phyloP scores from a whole-genome alignment of 2,113 vertebrate species.

The Nothoprocta pentlandii region DNA sequence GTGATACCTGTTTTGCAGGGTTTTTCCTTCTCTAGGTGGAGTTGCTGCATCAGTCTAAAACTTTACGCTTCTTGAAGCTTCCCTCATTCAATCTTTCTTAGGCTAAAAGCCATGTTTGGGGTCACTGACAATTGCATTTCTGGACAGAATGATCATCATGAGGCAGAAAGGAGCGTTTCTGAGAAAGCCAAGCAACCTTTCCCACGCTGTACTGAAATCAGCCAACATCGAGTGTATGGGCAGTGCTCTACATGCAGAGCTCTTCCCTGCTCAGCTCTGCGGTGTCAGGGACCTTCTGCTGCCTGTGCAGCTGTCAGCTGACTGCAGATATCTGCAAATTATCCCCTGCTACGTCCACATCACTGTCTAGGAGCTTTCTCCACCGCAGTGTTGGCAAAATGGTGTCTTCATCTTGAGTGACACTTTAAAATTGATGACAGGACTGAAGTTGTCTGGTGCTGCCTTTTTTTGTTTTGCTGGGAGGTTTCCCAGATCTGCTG shows the following conservation, averaged over 20 bases:
- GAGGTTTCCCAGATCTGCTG: rapidly evolving
- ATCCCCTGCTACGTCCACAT: not conserved
- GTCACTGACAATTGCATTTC: not conserved
- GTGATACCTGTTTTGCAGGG: not conserved
- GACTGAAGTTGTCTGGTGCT: not conserved
- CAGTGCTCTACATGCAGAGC: not conserved
- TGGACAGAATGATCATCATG: not conserved
- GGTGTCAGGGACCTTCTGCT: not conserved
- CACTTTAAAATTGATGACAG: rapidly evolving
- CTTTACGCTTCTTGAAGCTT: not conserved
- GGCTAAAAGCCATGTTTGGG: not conserved
- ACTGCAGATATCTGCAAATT: not conserved
- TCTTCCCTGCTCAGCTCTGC: rapidly evolving
- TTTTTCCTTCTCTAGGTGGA: not conserved
- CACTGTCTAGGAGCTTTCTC: not conserved
- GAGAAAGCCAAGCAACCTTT: not conserved
- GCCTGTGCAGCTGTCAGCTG: not conserved
- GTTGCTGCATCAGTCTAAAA: not conserved
- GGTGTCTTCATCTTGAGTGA: not conserved
- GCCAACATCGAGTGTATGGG: not conserved
- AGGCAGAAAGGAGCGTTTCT: not conserved
- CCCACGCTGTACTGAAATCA: not conserved
- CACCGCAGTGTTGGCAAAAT: not conserved
- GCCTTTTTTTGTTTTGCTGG: not conserved
- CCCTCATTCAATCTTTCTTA: not conserved